phyloP scores from a whole-genome alignment of 1,140 invertebrate genomes.

The Ladona fulva region DNA sequence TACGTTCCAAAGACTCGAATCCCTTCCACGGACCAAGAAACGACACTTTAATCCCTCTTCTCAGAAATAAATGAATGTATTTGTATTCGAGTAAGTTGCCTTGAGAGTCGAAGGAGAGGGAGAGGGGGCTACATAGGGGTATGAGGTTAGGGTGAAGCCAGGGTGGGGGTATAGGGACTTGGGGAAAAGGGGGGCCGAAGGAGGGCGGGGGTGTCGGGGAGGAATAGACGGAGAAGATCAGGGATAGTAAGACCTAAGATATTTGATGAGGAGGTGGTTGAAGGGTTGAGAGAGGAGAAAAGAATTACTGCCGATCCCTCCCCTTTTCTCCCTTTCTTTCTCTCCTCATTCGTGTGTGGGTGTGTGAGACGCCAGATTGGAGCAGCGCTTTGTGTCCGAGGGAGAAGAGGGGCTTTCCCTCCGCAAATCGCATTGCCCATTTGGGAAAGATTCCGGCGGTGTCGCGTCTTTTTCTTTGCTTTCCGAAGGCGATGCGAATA shows the following conservation, averaged over 20 bases:
- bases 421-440: conserved; percentile 2
- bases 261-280: not conserved
- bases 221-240: not conserved
- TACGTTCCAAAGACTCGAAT: not conserved
- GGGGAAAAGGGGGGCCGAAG: not conserved
- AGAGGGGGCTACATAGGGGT: no score
- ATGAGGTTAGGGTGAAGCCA: no score
- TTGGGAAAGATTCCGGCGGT: not conserved
- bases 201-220: not conserved
- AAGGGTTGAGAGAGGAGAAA: not conserved
- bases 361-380: not conserved
- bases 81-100: conserved; percentile 4
- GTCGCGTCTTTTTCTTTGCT: not conserved
- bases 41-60: not conserved
- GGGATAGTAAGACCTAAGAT: not conserved
- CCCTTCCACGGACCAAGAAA: not conserved
- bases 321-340: not conserved
- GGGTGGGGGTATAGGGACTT: no score
- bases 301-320: not conserved
- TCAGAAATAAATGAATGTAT: conserved; percentile 7
- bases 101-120: no score
- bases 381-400: not conserved
- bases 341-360: not conserved
- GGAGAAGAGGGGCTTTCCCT: not conserved
- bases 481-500: not conserved